Base-by-base conservation (phyloP, 2,888 invertebrate species). In the Sipha maydis region DNA sequence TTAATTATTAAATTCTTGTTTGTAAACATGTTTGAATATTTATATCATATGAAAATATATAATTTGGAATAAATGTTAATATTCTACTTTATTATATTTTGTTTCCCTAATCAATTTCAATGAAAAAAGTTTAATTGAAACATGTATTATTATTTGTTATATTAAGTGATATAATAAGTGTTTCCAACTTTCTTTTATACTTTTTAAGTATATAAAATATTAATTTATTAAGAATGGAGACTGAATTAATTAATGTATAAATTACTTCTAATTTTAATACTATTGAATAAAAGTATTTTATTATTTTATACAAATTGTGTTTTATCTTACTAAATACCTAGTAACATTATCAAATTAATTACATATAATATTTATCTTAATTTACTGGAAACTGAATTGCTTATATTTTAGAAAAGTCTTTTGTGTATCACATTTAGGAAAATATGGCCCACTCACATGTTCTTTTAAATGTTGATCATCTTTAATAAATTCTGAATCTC, bases 261-360 rank as follows among this genome's bases (percentile, higher is more conserved):
- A 31, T 54, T 25, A 17, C 48, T 48, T 34, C 25, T 54, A 19
- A 71, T 73, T 54, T 54, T 25, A 54, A 54, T 28, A 31, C 17
- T 31, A 11, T 34, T 73, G 9, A 83, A 83, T 83, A 34, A 54
- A 73, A 34, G 11, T 34, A n/a, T 9, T n/a, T 5, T 73, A 14
- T 34, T 1, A 19, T 19, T 54, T 3, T 34, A 28, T 11, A 48
- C 8, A 19, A 54, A 54, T 34, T 56, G 54, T 83, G 34, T 73
- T 73, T 83, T 73, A 11, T 83, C 11, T 69, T 48, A 31, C 19
- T 54, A 9, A 71, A 83, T 83, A 71, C 48, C 48, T 48, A 48
- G 31, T 17, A 21, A 1, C 25, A 31, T 48, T 48, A 31, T 11
- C 28, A 31, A 21, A 69, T 31, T 11, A 48, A 48, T 48, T 48